Evolutionary conservation across 2,797 vertebrate species (phyloP).

Genomic region (Knipowitschia caucasica): DNA sequence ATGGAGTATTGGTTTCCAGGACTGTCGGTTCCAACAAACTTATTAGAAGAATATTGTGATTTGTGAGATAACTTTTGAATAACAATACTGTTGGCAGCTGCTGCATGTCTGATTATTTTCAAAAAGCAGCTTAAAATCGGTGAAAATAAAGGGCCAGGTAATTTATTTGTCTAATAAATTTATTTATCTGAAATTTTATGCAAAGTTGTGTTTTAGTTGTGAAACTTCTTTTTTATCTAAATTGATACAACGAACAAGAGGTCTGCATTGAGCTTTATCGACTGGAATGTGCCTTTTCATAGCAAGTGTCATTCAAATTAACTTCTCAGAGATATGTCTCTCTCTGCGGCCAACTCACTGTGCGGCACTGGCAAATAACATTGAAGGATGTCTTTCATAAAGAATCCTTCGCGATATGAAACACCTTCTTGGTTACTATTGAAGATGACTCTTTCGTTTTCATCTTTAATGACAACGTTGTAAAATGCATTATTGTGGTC

Average conservation of each 20-base stretch:
- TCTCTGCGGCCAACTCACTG: background rate
- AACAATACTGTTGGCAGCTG: background rate
- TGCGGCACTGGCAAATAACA: background rate
- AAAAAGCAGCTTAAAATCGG: background rate
- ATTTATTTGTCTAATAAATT: background rate
- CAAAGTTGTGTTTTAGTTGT: too few relatives aligned
- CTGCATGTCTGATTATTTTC: background rate
- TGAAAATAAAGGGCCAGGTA: background rate
- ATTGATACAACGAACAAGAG: too few relatives aligned
- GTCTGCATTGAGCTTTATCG: background rate
- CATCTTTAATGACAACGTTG: background rate
- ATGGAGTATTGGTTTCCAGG: background rate
- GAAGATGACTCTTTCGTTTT: background rate
- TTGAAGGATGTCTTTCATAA: background rate
- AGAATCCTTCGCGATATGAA: background rate
- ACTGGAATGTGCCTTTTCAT: background rate
- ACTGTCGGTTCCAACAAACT: background rate
- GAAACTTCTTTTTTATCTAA: too few relatives aligned
- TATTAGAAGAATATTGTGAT: background rate
- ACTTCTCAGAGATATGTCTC: too few relatives aligned
- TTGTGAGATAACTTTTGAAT: background rate
- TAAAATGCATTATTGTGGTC: background rate
- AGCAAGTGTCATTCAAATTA: background rate
- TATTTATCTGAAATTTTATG: too few relatives aligned
- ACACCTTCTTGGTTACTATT: constrained; percentile 2